Base-by-base conservation (phyloP, 2,113 vertebrate species). In the Microtus oregoni region DNA sequence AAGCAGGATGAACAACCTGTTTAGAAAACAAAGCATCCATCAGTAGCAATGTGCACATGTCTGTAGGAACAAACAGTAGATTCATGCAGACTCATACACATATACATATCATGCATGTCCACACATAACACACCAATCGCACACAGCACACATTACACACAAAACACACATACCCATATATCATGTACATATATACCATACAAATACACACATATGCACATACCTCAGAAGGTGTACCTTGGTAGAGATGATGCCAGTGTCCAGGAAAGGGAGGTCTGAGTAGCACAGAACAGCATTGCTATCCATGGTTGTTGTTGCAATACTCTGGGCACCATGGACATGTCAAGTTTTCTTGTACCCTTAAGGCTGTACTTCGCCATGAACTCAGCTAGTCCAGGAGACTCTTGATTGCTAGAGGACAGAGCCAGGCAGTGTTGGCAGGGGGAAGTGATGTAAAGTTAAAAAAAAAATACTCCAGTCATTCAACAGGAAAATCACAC, bases 261-360 rank as follows among this genome's bases (percentile, higher is more conserved):
- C 1, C 32, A 26, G 28, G 35, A 2, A 24, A 8, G 9, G 3
- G 0, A 12, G 17, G 47, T 0, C 14, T 30, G 77, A 1, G 19
- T 0, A 8, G 50, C 68, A 61, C 9, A 13, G 9, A 58, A 24
- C 0, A 9, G 7, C 47, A 26, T 44, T 28, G 1, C 55, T 13
- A 5, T 2, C 1, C 1, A 1, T 35, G 11, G 0, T 19, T 20
- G 2, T 1, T 5, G 13, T 70, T 3, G 8, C 61, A 13, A 30
- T 0, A 7, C 13, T 19, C 32, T 22, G 32, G 38, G 19, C 65
- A 38, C 44, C 32, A 2, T 1, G 50, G 41, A 0, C 8, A 44
- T 11, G 11, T 1, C 17, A 13, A 12, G 20, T 10, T 75, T 79
- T 81, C 70, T 35, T 65, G 67, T 50, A 47, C 7, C 19, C 41